Base-by-base conservation (phyloP, 2,113 vertebrate species). In the Paedocypris sp. region DNA sequence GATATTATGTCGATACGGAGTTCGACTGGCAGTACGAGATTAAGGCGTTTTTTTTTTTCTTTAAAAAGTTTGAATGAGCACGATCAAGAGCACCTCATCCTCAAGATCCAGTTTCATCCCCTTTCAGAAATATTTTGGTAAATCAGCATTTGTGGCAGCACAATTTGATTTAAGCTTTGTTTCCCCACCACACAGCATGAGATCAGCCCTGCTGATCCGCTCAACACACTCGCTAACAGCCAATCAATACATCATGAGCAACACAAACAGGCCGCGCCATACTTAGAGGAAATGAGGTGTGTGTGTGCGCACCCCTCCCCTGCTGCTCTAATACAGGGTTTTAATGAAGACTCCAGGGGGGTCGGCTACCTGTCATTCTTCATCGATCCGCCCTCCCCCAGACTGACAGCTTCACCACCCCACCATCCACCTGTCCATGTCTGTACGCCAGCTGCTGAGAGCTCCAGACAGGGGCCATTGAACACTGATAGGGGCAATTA, bases 301-400 rank as follows among this genome's bases (percentile, higher is more conserved):
- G 18, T 42, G 13, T 47, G 43, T 18, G 41, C 5, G 11, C 9
- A 11, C 11, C 56, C 56, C 35, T 69, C 67, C 67, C 49, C 16
- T 54, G 22, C 41, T 47, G 54, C 49, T 49, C 67, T 69, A 69
- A 69, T 64, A 61, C 56, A 52, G 43, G 58, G 68, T 53, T 66
- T 65, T 70, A 70, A 70, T 70, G 68, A 70, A 70, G 63, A 70
- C 62, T 70, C 68, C 43, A 66, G 63, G 68, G 68, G 63, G 63
- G 65, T 62, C 31, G 60, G 45, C 50, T 70, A 66, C 63, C 68
- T 66, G 68, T 66, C 68, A 70, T 58, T 66, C 68, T 15, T 26
- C 42, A 70, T 70, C 68, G 63, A 70, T 70, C 51, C 36, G 38
- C 45, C 16, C 61, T 41, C 63, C 43, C n/a, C 13, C 19, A 66